phyloP scores from a whole-genome alignment of 2,113 vertebrate genomes.

The Cariama cristata region DNA sequence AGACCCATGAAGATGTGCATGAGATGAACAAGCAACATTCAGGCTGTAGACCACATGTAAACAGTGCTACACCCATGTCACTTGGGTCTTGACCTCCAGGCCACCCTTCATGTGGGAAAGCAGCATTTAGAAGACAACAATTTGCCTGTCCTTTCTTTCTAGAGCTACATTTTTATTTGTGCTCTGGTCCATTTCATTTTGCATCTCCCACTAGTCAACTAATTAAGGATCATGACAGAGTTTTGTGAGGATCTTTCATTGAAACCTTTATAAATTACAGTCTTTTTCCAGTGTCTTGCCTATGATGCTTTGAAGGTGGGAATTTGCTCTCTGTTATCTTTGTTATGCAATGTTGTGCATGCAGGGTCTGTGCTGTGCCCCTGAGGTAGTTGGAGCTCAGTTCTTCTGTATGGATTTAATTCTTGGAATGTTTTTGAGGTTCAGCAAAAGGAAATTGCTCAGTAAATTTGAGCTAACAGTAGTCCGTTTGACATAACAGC shows the following conservation, averaged over 20 bases:
- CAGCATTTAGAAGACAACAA: neutral
- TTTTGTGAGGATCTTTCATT: neutral
- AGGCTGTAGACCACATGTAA: neutral
- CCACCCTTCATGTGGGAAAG: neutral
- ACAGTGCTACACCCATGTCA: fast-evolving
- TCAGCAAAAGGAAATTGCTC: neutral
- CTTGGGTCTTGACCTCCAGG: neutral
- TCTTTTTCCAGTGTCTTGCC: neutral
- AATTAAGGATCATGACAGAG: neutral
- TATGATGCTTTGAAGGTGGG: neutral
- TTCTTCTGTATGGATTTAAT: neutral
- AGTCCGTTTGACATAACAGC: neutral
- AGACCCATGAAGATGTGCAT: neutral
- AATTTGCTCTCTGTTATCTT: neutral
- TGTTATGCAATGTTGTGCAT: neutral
- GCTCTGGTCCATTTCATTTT: neutral
- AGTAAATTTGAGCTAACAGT: neutral
- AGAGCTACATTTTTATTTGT: neutral
- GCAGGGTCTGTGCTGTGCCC: neutral
- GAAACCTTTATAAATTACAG: neutral
- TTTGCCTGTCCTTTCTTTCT: neutral
- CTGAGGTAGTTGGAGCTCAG: neutral
- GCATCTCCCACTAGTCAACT: neutral
- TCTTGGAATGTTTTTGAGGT: neutral
- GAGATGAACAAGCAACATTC: neutral